phyloP scores from a whole-genome alignment of 1,140 invertebrate genomes.

The Zaprionus vittiger region DNA sequence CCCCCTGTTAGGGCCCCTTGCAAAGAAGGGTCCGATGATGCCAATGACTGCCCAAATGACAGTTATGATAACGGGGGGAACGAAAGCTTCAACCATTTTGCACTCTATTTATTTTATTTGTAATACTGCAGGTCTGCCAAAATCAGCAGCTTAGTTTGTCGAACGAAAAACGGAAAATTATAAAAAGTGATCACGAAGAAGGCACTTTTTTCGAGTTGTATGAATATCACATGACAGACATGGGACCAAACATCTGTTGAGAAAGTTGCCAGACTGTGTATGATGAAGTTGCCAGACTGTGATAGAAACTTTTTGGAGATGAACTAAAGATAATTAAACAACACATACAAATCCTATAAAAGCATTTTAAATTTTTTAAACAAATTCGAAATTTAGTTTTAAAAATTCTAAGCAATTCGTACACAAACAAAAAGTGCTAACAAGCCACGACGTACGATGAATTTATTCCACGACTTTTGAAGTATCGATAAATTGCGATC shows the following conservation, averaged over 20 bases:
- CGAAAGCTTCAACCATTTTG: slow-evolving; percentile 90
- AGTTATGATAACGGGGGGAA: slow-evolving; percentile 92
- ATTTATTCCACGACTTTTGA: background rate
- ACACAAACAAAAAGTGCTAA: background rate
- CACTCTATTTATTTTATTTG: slow-evolving; percentile 38
- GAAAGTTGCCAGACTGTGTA: slow-evolving; percentile 9
- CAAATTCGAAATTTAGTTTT: background rate
- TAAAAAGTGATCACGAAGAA: slow-evolving; percentile 60
- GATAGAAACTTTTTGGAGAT: slow-evolving; percentile 1
- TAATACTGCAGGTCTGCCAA: slow-evolving; percentile 56
- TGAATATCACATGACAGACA: slow-evolving; percentile 80
- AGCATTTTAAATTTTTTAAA: background rate
- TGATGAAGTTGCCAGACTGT: background rate
- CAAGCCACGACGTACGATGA: background rate
- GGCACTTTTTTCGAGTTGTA: slow-evolving; percentile 58
- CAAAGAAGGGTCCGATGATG: slow-evolving; percentile 92
- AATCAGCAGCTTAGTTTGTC: slow-evolving; percentile 31
- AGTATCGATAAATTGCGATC: slow-evolving; percentile 25
- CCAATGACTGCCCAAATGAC: slow-evolving; percentile 93
- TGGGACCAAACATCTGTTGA: slow-evolving; percentile 52
- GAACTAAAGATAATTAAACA: background rate
- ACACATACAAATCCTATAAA: background rate
- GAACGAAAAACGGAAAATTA: slow-evolving; percentile 48
- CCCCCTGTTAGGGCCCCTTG: slow-evolving; percentile 94
- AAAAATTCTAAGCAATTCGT: background rate